Evolutionary conservation across 2,888 invertebrate species (phyloP).

Genomic region (Drosophila siamana): DNA sequence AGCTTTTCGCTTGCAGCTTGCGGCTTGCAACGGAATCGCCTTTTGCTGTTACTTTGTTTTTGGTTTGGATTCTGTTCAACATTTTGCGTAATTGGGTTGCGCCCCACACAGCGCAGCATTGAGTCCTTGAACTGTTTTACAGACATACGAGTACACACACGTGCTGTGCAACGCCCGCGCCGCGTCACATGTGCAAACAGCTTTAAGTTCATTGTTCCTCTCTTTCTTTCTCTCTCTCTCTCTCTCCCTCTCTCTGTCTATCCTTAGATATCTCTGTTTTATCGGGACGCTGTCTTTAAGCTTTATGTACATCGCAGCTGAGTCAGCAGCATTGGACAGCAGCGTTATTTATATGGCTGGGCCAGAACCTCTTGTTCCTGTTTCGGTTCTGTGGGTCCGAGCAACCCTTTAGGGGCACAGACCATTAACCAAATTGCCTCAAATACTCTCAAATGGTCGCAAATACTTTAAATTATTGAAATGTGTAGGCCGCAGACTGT

Average conservation of each 20-base stretch:
- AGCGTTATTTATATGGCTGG: constrained; percentile 42
- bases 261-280: not conserved
- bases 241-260: not conserved
- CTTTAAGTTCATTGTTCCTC: constrained; percentile 38
- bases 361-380: not conserved
- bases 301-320: constrained; percentile 2
- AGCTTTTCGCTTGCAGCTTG: constrained; percentile 29
- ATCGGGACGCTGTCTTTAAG: constrained; percentile 14
- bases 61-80: not conserved
- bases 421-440: constrained; percentile 78
- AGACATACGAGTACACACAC: constrained; percentile 15
- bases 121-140: constrained; percentile 62
- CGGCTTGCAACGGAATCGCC: constrained; percentile 16
- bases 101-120: constrained; percentile 31
- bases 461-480: constrained; percentile 78
- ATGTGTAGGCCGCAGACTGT: constrained; percentile 55
- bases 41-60: constrained; percentile 10
- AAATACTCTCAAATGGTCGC: constrained; percentile 44
- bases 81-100: constrained; percentile 79
- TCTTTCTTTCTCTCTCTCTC: constrained; percentile 7
- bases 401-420: constrained; percentile 18
- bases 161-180: constrained; percentile 20
- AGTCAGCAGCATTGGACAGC: constrained; percentile 28
- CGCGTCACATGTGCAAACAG: constrained; percentile 49
- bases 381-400: not conserved